Conservation (phyloP, 2,888 invertebrate genomes). For the Dioctria linearis region DNA sequence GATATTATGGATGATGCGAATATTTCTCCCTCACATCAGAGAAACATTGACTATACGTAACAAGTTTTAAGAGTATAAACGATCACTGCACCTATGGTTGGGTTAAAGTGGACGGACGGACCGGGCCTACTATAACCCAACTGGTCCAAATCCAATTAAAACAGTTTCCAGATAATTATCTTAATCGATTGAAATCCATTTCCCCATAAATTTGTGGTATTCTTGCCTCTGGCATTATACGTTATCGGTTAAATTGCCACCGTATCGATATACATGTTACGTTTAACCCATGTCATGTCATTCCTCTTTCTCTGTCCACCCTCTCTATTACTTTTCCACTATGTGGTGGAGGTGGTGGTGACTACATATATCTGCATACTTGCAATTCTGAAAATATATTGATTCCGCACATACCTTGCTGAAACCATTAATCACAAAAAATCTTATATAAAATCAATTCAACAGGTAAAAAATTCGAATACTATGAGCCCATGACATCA, state of each 20-base stretch:
- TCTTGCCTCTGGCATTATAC: background rate
- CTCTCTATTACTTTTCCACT: too few relatives aligned
- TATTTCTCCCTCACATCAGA: too few relatives aligned
- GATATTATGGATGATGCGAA: too few relatives aligned
- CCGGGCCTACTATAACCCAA: background rate
- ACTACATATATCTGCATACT: background rate
- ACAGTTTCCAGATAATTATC: conserved; percentile 27
- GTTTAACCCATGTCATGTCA: too few relatives aligned
- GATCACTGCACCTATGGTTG: too few relatives aligned
- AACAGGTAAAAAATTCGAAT: conserved; percentile 67
- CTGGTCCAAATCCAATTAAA: conserved; percentile 16
- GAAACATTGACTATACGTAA: too few relatives aligned
- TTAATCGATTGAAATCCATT: background rate
- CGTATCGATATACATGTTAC: background rate
- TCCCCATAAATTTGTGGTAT: conserved; percentile 4
- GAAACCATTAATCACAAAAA: conserved; percentile 7
- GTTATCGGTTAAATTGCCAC: background rate
- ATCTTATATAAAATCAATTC: background rate
- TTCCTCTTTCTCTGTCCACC: too few relatives aligned
- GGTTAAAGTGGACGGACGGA: too few relatives aligned
- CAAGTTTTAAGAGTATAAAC: too few relatives aligned
- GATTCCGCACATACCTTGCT: background rate
- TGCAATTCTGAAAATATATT: background rate
- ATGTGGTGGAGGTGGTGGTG: too few relatives aligned
- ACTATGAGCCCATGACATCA: conserved; percentile 68